Base-by-base conservation (phyloP, 2,113 vertebrate genomes). In the Daphoenositta chrysoptera region DNA sequence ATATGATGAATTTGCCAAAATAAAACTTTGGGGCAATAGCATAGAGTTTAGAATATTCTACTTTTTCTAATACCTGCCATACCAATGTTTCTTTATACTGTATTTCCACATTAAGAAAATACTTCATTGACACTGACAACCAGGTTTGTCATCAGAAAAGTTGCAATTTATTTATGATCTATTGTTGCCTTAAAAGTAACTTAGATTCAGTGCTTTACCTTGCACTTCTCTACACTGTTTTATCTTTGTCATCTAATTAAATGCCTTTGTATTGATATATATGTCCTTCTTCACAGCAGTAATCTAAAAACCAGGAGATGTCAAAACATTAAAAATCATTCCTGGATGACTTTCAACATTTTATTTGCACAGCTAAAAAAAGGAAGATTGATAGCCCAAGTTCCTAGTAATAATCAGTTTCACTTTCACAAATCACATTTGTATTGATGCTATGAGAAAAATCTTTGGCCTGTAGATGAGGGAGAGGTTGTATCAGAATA, bases 301-400 rank as follows among this genome's bases (percentile, higher is more conserved):
- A 51, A 44, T 83, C 64, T 92, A 11, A 68, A 90, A 75, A 70
- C 54, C 78, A 56, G 16, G 61, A 88, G 45, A 73, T 87, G 83
- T 94, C 87, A 93, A 89, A 95, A 83, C 60, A 81, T 24, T 86
- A 58, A 72, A 90, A 85, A 70, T 81, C 90, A 81, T 80, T 73
- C 35, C 27, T 92, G 85, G 45, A 83, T 90, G 42, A 88, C 81
- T 90, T 96, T 89, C 83, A 93, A 22, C 45, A 61, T 57, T 92
- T 15, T 73, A 77, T 88, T 80, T 92, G 68, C 47, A 63, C 60
- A 63, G 42, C 58, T 81, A 8, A 91, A 93, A 94, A 77, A 86
- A n/a, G 63, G 45, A 93, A 78, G 47, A 94, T 68, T 78, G 83
- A 78, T 92, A 91, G 56, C 56, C 44, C 37, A 40, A 54, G 24